Conservation (phyloP, 1,140 invertebrate species). For the Magallana gigas region DNA sequence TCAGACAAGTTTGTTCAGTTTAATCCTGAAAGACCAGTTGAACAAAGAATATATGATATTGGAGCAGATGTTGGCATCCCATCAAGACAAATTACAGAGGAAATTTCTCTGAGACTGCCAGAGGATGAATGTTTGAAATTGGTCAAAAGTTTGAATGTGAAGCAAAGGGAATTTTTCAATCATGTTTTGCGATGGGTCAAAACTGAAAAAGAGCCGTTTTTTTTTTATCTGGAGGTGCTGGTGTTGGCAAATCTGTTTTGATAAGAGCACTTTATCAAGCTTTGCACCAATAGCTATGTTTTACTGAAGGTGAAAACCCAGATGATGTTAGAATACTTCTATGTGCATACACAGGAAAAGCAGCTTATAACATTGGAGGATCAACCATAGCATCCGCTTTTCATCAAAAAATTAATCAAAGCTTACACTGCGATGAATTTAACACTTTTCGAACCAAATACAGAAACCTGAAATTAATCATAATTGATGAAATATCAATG, state of each 20-base stretch:
- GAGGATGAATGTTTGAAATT: conserved; percentile 42
- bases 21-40: conserved; percentile 37
- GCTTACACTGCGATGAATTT: conserved; percentile 7
- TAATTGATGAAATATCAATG: conserved; percentile 46
- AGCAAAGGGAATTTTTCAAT: conserved; percentile 45
- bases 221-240: conserved; percentile 52
- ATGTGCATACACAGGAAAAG: conserved; percentile 55
- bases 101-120: neutral
- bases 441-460: conserved; percentile 37
- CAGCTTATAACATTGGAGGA: conserved; percentile 45
- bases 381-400: conserved; percentile 40
- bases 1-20: conserved; percentile 6
- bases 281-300: neutral
- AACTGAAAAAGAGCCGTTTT: conserved; percentile 24
- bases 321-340: conserved; percentile 44
- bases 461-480: neutral
- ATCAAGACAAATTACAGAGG: neutral
- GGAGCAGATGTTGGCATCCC: conserved; percentile 43
- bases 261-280: neutral
- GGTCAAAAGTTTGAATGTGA: conserved; percentile 16
- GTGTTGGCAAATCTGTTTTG: conserved; percentile 47
- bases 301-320: conserved; percentile 50
- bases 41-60: conserved; percentile 45
- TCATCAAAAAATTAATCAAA: conserved; percentile 14
- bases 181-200: conserved; percentile 41